phyloP scores from a whole-genome alignment of 2,888 invertebrate genomes.

The Nymphalis urticae region DNA sequence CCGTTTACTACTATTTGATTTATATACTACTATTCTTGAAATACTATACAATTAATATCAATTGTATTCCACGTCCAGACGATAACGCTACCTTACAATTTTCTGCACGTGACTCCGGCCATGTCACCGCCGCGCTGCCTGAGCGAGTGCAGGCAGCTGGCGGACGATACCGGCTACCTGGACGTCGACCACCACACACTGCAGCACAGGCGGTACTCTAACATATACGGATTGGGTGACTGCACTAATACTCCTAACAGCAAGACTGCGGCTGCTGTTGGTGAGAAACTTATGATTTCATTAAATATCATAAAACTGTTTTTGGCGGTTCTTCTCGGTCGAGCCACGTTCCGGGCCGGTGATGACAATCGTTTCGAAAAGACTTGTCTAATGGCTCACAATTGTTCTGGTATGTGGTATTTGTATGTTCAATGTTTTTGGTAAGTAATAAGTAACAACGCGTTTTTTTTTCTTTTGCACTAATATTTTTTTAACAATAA shows the following conservation, averaged over 20 bases:
- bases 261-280: slow-evolving; percentile 97
- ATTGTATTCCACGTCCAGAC: slow-evolving; percentile 39
- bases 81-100: slow-evolving; percentile 83
- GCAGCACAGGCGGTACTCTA: slow-evolving; percentile 88
- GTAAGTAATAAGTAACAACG: too few relatives aligned
- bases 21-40: too few relatives aligned
- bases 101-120: slow-evolving; percentile 94
- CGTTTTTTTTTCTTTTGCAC: too few relatives aligned
- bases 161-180: slow-evolving; percentile 88
- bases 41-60: too few relatives aligned
- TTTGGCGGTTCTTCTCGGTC: too few relatives aligned
- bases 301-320: not conserved
- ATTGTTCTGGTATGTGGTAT: too few relatives aligned
- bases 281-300: slow-evolving; percentile 71
- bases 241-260: slow-evolving; percentile 94
- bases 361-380: too few relatives aligned
- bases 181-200: slow-evolving; percentile 88
- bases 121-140: slow-evolving; percentile 89
- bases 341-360: too few relatives aligned
- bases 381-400: too few relatives aligned
- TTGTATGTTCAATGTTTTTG: too few relatives aligned
- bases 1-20: too few relatives aligned
- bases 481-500: too few relatives aligned
- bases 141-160: slow-evolving; percentile 81
- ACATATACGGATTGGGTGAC: slow-evolving; percentile 96